phyloP scores from a whole-genome alignment of 2,797 vertebrate genomes.

The Lagorchestes hirsutus region DNA sequence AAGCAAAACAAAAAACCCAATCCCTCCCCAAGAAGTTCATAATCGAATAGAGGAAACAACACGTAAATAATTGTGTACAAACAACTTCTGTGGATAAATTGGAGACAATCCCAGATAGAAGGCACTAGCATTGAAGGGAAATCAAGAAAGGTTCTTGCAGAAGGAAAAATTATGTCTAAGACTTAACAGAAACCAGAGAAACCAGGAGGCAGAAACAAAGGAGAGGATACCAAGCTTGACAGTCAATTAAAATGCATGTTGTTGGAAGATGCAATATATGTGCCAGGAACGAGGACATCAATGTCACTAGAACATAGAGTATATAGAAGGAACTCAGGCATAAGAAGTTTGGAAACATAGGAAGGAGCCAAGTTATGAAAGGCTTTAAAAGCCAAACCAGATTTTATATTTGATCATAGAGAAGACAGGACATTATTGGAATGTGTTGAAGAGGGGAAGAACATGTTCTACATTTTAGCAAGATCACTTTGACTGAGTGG shows the following conservation, averaged over 20 bases:
- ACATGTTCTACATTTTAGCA: constrained; percentile 31
- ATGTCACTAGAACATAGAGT: neutral
- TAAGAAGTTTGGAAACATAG: neutral
- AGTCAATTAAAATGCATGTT: neutral
- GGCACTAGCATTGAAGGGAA: neutral
- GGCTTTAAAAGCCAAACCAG: neutral
- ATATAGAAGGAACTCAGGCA: neutral
- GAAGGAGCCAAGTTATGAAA: neutral
- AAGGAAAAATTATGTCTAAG: neutral
- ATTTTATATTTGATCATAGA: constrained; percentile 51
- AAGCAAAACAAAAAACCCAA: neutral
- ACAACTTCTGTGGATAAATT: neutral
- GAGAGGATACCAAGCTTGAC: neutral
- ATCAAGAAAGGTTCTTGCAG: neutral
- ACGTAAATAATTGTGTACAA: neutral
- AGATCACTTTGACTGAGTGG: neutral
- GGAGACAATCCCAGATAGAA: neutral
- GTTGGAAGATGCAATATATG: neutral
- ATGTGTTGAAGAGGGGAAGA: constrained; percentile 16
- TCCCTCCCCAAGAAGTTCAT: neutral
- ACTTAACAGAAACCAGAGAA: neutral
- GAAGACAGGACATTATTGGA: neutral
- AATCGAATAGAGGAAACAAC: neutral
- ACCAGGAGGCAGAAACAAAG: neutral
- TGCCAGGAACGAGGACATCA: neutral